Base-by-base conservation (phyloP, 2,797 vertebrate genomes). In the Xiphophorus birchmanni region DNA sequence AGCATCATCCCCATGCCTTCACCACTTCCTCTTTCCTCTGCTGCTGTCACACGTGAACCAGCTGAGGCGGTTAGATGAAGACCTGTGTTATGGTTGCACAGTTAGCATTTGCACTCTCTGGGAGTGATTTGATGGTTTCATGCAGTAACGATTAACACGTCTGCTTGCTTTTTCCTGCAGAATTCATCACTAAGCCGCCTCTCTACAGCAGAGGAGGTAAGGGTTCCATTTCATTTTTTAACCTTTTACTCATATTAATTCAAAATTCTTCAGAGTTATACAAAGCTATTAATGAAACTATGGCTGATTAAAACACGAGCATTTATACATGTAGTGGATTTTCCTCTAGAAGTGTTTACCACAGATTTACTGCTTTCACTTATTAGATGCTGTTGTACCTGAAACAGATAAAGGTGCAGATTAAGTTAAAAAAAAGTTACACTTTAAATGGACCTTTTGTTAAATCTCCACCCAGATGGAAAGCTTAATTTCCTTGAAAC, bases 1-100 rank as follows among this genome's bases (percentile, higher is more conserved):
- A 84, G 73, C 81, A 74, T 52, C 81, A 74, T 52, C 50, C 72
- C 3, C 15, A 72, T 18, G 74, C 44, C 12, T 77, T 83, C 0
- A 89, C 91, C 90, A 92, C 90, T 89, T 93, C 92, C 92, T 93
- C 47, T 88, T 35, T 74, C 35, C 78, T 76, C 21, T 17, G 35
- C 56, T 26, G 15, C 88, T 85, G 82, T 91, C 85, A 83, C 47
- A 79, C 82, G 60, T 81, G 26, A 83, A 84, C 42, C 21, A 67
- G 42, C 78, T 81, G 79, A 56, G 75, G 73, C 35, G 58, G 6
- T 74, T 84, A 48, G 0, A 80, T 77, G 29, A 40, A 12, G 23
- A 60, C 18, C 17, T 18, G 21, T 23, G 7, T n/a, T 12, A 54
- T 8, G 23, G 21, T 54, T 40, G 2, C 29, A 48, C 18, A 21